These are phyloP conservation scores for Enteromius afrohamiltoni DNA, from an alignment of 2,797 vertebrate species.

Conservation along the genomic window DNA sequence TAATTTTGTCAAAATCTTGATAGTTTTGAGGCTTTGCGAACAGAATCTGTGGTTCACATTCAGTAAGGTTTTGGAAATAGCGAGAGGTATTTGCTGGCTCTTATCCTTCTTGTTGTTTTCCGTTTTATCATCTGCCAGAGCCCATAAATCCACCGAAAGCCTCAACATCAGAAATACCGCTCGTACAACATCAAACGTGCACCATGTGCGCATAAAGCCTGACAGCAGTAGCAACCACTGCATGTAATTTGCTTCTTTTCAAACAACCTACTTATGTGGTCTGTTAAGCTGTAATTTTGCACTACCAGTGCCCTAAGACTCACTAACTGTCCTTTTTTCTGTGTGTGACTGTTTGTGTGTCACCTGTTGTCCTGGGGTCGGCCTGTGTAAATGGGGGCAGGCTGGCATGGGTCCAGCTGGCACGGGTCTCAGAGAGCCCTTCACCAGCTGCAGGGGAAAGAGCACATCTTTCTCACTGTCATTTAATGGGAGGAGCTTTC, in stretches of 20 bases:
- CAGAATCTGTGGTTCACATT: constrained; percentile 1
- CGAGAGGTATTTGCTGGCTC: constrained; percentile 39
- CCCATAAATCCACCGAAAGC: constrained; percentile 37
- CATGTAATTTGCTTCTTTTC: constrained; percentile 41
- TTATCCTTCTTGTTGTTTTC: constrained; percentile 33
- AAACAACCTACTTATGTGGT: constrained; percentile 37
- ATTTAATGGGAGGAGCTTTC: constrained; percentile 7
- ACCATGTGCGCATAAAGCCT: constrained; percentile 33
- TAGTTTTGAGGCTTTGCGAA: constrained; percentile 14
- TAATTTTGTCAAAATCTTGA: not conserved
- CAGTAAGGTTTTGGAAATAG: constrained; percentile 18
- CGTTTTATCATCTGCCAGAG: constrained; percentile 45
- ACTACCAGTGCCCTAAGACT: constrained; percentile 6
- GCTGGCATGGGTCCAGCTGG: constrained; percentile 37
- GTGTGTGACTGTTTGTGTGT: not conserved
- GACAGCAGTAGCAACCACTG: constrained; percentile 9
- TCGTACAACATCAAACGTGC: constrained; percentile 39
- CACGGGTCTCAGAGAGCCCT: constrained; percentile 21
- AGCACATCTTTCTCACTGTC: constrained; percentile 35
- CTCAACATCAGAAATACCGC: constrained; percentile 43
- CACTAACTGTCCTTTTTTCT: not conserved
- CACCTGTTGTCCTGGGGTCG: constrained; percentile 37
- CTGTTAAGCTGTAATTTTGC: constrained; percentile 8
- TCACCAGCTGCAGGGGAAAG: constrained; percentile 40
- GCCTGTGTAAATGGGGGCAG: not conserved